Conservation (phyloP, 2,797 vertebrate genomes). For the Scolopax rusticola region DNA sequence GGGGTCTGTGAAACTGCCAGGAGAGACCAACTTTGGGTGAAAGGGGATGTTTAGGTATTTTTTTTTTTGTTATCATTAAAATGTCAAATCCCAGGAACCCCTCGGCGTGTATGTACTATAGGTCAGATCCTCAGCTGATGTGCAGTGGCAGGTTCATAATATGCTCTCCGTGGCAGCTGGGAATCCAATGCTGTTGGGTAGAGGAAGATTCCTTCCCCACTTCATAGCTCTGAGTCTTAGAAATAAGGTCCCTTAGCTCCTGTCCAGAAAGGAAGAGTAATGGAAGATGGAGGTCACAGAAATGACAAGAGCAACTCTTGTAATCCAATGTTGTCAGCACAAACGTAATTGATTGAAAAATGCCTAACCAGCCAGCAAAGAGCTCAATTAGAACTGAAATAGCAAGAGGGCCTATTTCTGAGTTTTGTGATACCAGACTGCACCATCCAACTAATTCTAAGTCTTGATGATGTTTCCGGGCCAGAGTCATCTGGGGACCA, state of each 20-base stretch:
- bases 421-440: conserved; percentile 8
- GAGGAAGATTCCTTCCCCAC: neutral
- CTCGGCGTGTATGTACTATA: neutral
- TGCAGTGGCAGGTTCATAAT: neutral
- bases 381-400: conserved; percentile 38
- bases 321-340: conserved; percentile 22
- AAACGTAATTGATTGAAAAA: conserved; percentile 46
- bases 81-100: neutral
- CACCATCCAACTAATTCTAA: neutral
- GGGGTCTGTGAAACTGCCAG: neutral
- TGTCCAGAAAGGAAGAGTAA: neutral
- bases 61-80: neutral
- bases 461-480: neutral
- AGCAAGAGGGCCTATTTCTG: conserved; percentile 20
- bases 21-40: neutral
- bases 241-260: neutral
- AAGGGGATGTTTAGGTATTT: neutral
- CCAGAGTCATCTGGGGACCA: neutral
- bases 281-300: conserved; percentile 31
- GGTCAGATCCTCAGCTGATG: neutral
- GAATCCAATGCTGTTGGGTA: neutral
- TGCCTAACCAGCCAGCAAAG: conserved; percentile 24
- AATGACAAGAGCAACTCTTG: conserved; percentile 27
- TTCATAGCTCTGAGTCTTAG: neutral
- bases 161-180: neutral